A percentile compares a stretch with the other conserved stretches of the same genome.
These are phyloP conservation scores for Collichthys lucidus DNA, from an alignment of 2,113 vertebrate species.

Conservation along the genomic window DNA sequence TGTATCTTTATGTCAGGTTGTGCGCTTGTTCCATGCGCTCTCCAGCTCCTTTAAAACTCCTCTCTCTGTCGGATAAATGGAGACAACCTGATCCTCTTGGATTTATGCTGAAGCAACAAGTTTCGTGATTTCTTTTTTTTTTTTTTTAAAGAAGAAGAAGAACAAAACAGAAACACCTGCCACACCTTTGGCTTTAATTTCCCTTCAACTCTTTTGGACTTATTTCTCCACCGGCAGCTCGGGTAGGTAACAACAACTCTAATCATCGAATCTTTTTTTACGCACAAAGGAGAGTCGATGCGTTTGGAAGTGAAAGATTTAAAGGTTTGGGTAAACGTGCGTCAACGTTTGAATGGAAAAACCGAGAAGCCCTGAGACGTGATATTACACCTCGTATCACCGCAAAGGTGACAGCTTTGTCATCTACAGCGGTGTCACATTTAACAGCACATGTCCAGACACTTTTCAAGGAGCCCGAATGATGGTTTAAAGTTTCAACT, in stretches of 20 bases:
- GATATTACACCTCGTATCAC: slow-evolving; percentile 13
- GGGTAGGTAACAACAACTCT: slow-evolving; percentile 55
- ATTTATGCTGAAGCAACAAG: not conserved
- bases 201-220: not conserved
- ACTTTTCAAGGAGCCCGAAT: not conserved
- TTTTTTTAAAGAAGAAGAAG: too few relatives aligned
- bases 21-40: slow-evolving; percentile 19
- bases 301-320: too few relatives aligned
- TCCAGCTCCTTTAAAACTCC: not conserved
- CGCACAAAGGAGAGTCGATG: not conserved
- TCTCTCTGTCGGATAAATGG: slow-evolving; percentile 54
- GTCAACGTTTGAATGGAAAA: slow-evolving; percentile 39
- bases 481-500: too few relatives aligned
- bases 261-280: not conserved
- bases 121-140: not conserved
- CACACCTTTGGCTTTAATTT: not conserved
- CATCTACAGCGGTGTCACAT: not conserved
- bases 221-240: slow-evolving; percentile 21
- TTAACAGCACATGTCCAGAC: not conserved
- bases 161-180: not conserved
- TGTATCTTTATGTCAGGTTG: not conserved
- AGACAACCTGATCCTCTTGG: slow-evolving; percentile 49
- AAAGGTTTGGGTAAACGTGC: too few relatives aligned
- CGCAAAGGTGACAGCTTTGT: not conserved
- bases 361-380: slow-evolving; percentile 11